These are phyloP conservation scores for Stichopus chloronotus DNA, from an alignment of 35 echinoderm and acorn worm genomes.

Conservation along the genomic window DNA sequence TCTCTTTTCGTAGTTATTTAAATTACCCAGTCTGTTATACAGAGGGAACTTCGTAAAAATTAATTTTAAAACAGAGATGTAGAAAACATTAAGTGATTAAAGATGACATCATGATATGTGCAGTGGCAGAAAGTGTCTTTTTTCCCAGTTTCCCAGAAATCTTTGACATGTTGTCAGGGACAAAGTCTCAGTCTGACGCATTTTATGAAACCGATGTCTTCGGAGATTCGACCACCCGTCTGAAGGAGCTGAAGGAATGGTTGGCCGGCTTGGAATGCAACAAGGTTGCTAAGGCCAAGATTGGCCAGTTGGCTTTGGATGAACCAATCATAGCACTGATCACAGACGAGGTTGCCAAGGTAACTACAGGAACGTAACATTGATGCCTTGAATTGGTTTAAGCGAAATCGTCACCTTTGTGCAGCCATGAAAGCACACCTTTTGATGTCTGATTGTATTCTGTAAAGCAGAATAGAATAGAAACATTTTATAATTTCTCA, in stretches of 20 bases:
- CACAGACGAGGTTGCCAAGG: conserved; percentile 69
- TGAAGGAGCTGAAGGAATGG: conserved; percentile 87
- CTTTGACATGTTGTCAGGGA: conserved; percentile 56
- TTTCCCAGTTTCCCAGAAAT: conserved; percentile 84
- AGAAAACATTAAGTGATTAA: no score
- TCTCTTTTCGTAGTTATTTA: no score
- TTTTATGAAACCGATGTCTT: conserved; percentile 87
- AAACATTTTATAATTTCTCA: no score
- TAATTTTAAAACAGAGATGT: no score
- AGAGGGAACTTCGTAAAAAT: no score
- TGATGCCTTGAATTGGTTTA: background rate
- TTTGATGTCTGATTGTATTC: background rate
- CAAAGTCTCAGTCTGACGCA: conserved; percentile 47
- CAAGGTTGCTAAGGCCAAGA: conserved; percentile 73
- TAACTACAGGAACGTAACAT: background rate
- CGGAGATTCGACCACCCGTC: conserved; percentile 36
- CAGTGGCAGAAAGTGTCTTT: background rate
- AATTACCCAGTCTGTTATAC: no score
- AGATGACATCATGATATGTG: no score
- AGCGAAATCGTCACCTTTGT: background rate
- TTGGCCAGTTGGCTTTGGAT: conserved; percentile 69
- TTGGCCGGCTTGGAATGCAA: conserved; percentile 57
- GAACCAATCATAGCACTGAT: conserved; percentile 77
- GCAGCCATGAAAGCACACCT: background rate
- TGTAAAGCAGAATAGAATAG: no score